Evolutionary conservation across 2,888 invertebrate species (phyloP).

Genomic region (Acleris emargana): DNA sequence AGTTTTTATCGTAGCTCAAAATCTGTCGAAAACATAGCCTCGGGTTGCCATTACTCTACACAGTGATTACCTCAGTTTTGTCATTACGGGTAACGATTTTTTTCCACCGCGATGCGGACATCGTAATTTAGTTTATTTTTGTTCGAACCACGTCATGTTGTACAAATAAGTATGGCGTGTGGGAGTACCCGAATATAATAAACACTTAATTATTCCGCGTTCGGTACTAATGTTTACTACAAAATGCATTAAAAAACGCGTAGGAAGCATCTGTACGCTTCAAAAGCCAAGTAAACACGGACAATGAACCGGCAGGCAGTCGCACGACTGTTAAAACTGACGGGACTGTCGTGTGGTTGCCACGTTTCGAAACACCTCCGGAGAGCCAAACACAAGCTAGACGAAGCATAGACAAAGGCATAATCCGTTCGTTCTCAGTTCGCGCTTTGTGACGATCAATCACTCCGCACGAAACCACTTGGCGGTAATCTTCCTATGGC

Average conservation of each 20-base stretch:
- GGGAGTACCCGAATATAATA: slow-evolving; percentile 38
- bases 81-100: slow-evolving; percentile 24
- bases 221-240: slow-evolving; percentile 39
- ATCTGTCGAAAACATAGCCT: slow-evolving; percentile 10
- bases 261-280: slow-evolving; percentile 22
- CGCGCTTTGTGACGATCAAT: slow-evolving; percentile 72
- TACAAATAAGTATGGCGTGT: slow-evolving; percentile 40
- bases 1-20: no score
- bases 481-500: slow-evolving; percentile 66
- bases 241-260: slow-evolving; percentile 36
- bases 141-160: slow-evolving; percentile 37
- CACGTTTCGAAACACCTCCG: slow-evolving; percentile 28
- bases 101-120: slow-evolving; percentile 31
- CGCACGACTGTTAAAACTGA: slow-evolving; percentile 18
- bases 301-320: slow-evolving; percentile 17
- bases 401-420: slow-evolving; percentile 57
- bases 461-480: slow-evolving; percentile 67
- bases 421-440: slow-evolving; percentile 63
- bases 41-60: slow-evolving; percentile 6
- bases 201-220: slow-evolving; percentile 40
- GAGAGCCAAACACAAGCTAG: slow-evolving; percentile 45
- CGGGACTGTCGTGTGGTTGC: slow-evolving; percentile 11
- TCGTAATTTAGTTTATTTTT: slow-evolving; percentile 38
- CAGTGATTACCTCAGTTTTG: slow-evolving; percentile 15
- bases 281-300: slow-evolving; percentile 24